A percentile compares a stretch with the other conserved stretches of the same genome.
Evolutionary conservation across 2,113 vertebrate species (phyloP).

Genomic region (Oreochromis niloticus): DNA sequence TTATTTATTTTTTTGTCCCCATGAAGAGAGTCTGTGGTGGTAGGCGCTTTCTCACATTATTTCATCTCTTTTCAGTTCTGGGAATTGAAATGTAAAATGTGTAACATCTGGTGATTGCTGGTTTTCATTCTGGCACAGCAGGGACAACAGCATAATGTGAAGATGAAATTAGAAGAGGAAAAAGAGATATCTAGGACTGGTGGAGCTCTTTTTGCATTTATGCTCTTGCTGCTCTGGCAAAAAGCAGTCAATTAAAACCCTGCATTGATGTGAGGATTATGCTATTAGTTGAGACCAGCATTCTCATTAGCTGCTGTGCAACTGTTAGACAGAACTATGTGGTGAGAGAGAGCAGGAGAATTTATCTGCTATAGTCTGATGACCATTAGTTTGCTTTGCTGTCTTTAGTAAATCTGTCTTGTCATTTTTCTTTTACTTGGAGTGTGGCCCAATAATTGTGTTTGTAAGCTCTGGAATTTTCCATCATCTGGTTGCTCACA

Average conservation of each 20-base stretch:
- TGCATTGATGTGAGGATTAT: slow-evolving; percentile 63
- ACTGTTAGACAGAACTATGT: background rate
- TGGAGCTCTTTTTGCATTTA: slow-evolving; percentile 24
- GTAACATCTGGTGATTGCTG: slow-evolving; percentile 41
- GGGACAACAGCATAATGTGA: slow-evolving; percentile 27
- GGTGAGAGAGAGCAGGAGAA: background rate
- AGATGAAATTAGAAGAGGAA: slow-evolving; percentile 36
- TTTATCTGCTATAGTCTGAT: background rate
- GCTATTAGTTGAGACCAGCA: slow-evolving; percentile 40
- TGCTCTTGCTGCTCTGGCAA: slow-evolving; percentile 30
- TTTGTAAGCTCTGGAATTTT: background rate
- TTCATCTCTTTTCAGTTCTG: slow-evolving; percentile 45
- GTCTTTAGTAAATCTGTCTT: background rate
- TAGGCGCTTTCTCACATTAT: background rate
- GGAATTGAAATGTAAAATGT: slow-evolving; percentile 56
- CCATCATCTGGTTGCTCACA: background rate
- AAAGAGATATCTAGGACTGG: slow-evolving; percentile 18
- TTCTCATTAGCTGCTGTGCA: slow-evolving; percentile 42
- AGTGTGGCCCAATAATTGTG: background rate
- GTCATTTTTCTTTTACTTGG: background rate
- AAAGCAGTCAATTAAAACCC: slow-evolving; percentile 53
- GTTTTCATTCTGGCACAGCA: slow-evolving; percentile 27
- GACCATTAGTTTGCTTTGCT: background rate
- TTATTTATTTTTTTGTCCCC: background rate
- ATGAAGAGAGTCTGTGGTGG: background rate